Base-by-base conservation (phyloP, 2,797 vertebrate genomes). In the Lagorchestes hirsutus region DNA sequence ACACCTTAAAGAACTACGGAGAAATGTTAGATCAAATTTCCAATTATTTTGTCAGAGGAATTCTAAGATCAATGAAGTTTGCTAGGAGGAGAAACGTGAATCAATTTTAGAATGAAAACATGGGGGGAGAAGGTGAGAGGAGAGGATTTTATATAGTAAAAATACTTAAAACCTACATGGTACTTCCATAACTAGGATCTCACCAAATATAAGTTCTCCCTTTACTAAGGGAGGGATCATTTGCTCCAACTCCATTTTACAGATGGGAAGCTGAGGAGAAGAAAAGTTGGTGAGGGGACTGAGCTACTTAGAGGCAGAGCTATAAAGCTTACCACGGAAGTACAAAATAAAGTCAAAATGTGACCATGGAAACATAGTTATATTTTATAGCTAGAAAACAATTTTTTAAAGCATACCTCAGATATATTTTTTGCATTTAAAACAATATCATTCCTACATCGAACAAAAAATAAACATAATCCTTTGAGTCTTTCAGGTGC, bases 381-480 rank as follows among this genome's bases (percentile, higher is more conserved):
- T 95, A 4, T 92, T 95, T 13, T 91, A 11, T 93, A 74, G 87
- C 92, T 95, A 55, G 28, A 56, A 14, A 57, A 56, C 50, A 90
- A 92, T 93, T 56, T 16, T 91, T 92, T 91, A 16, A 93, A 96
- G 93, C 97, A 95, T 99, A 99, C 99, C 99, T 99, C 98, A 11
- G 99, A 97, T 96, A 99, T 98, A 90, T 94, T 99, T 98, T 99
- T 98, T 56, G 93, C 34, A 98, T 93, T 99, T 96, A 99, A 50
- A 90, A 98, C 3, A 40, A 67, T 31, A 92, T 99, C 98, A 92
- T 97, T 98, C 91, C 40, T 98, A 93, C 6, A 98, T 91, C 99
- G 98, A 97, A 98, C 46, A 50, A 99, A 99, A 97, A 98, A 98
- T 22, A 99, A 82, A 97, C 99, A 99, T 4, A 98, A 28, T 93